Percentiles rank a stretch among this genome's conserved stretches.
phyloP scores from a whole-genome alignment of 2,888 invertebrate species.

The Ethmia dodecea region DNA sequence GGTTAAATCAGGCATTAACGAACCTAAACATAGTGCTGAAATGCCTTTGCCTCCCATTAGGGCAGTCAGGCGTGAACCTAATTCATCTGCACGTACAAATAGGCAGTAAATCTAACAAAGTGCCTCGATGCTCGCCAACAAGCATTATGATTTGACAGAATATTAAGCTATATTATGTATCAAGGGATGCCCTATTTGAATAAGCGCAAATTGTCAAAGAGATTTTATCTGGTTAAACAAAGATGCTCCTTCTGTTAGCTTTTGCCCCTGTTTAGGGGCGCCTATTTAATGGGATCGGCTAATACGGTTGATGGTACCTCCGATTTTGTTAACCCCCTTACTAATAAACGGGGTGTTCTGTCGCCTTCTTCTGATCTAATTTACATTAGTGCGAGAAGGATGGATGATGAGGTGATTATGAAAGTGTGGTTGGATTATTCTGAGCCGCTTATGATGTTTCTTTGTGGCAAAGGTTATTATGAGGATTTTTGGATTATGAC shows the following conservation, averaged over 20 bases:
- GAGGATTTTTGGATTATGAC: conserved; percentile 11
- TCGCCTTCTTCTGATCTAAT: conserved; percentile 19
- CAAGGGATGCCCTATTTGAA: conserved; percentile 71
- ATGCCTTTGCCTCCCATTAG: conserved; percentile 11
- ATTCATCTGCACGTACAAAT: conserved; percentile 18
- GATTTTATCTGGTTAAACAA: conserved; percentile 76
- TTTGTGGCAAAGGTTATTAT: conserved; percentile 25
- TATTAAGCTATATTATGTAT: conserved; percentile 62
- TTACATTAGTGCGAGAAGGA: conserved; percentile 21
- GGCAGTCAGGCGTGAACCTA: conserved; percentile 21
- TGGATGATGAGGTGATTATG: conserved; percentile 32
- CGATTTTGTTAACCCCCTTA: conserved; percentile 59
- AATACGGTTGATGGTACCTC: conserved; percentile 70
- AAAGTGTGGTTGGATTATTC: conserved; percentile 45
- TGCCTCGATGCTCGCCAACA: conserved; percentile 16
- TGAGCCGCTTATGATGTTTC: conserved; percentile 49
- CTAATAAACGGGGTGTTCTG: conserved; percentile 55
- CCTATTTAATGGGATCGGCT: conserved; percentile 69
- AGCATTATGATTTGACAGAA: conserved; percentile 43
- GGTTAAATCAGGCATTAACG: too few relatives aligned
- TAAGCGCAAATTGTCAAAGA: conserved; percentile 77
- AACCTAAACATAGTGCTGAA: conserved; percentile 2
- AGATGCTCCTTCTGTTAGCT: conserved; percentile 70
- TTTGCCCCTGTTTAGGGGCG: conserved; percentile 57
- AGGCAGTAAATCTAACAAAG: conserved; percentile 22